phyloP scores from a whole-genome alignment of 2,113 vertebrate genomes.

The Calonectris borealis region DNA sequence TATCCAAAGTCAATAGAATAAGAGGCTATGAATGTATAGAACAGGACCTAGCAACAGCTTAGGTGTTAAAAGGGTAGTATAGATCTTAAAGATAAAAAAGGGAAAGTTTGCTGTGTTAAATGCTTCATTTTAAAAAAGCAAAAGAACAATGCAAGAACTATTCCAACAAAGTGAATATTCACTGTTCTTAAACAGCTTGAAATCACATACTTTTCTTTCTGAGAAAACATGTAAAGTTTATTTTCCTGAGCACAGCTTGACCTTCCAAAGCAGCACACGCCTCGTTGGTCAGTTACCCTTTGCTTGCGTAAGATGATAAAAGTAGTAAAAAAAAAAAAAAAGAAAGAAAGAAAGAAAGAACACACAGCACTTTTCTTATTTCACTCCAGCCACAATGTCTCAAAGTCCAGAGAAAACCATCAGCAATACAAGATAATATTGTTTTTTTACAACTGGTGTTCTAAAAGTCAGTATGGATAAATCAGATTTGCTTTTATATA shows the following conservation, averaged over 20 bases:
- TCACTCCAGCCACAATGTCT: neutral
- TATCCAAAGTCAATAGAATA: neutral
- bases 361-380: slow-evolving; percentile 8
- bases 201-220: slow-evolving; percentile 56
- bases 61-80: neutral
- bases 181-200: slow-evolving; percentile 52
- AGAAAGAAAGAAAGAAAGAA: neutral
- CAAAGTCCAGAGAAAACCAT: slow-evolving; percentile 40
- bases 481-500: neutral
- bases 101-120: neutral
- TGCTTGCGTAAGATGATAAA: slow-evolving; percentile 27
- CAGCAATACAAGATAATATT: neutral
- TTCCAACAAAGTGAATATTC: slow-evolving; percentile 52
- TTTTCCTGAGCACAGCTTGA: slow-evolving; percentile 63
- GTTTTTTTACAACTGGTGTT: neutral
- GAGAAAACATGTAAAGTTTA: slow-evolving; percentile 63
- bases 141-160: neutral
- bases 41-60: neutral
- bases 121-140: neutral
- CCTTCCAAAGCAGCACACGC: slow-evolving; percentile 56
- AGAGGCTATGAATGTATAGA: neutral
- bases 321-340: neutral
- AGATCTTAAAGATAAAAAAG: neutral
- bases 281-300: slow-evolving; percentile 63
- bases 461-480: neutral